Percentiles rank a stretch among this genome's conserved stretches.
These are phyloP conservation scores for Agrochola litura DNA, from an alignment of 2,888 invertebrate species.

Conservation along the genomic window DNA sequence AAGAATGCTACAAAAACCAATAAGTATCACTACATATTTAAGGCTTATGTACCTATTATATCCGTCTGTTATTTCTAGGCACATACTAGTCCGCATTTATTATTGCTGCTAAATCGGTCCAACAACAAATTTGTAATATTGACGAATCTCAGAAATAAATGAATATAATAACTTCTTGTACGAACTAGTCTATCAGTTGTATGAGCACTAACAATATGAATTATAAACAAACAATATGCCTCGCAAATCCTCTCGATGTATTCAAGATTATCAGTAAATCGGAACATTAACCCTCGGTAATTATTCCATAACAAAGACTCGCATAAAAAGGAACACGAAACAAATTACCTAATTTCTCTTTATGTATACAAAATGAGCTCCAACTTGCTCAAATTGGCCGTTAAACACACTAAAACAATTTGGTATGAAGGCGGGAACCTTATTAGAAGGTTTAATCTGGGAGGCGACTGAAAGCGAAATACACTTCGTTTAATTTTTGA, in stretches of 20 bases:
- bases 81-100: neutral
- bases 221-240: slow-evolving; percentile 53
- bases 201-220: slow-evolving; percentile 44
- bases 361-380: slow-evolving; percentile 84
- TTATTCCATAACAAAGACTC: slow-evolving; percentile 76
- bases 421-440: slow-evolving; percentile 79
- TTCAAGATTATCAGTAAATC: slow-evolving; percentile 73
- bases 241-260: slow-evolving; percentile 67
- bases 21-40: neutral
- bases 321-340: slow-evolving; percentile 80
- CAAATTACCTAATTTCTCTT: slow-evolving; percentile 86
- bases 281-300: slow-evolving; percentile 69
- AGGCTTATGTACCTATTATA: neutral
- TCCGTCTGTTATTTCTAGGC: neutral
- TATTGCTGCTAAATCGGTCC: neutral
- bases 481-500: slow-evolving; percentile 80
- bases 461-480: slow-evolving; percentile 74
- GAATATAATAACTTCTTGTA: slow-evolving; percentile 31
- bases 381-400: slow-evolving; percentile 83
- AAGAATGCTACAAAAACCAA: neutral
- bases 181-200: slow-evolving; percentile 30
- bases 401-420: slow-evolving; percentile 86
- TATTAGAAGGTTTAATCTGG: slow-evolving; percentile 83
- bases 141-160: slow-evolving; percentile 33
- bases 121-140: neutral